Conservation (phyloP, 2,797 vertebrate species). For the Typhlichthys subterraneus region DNA sequence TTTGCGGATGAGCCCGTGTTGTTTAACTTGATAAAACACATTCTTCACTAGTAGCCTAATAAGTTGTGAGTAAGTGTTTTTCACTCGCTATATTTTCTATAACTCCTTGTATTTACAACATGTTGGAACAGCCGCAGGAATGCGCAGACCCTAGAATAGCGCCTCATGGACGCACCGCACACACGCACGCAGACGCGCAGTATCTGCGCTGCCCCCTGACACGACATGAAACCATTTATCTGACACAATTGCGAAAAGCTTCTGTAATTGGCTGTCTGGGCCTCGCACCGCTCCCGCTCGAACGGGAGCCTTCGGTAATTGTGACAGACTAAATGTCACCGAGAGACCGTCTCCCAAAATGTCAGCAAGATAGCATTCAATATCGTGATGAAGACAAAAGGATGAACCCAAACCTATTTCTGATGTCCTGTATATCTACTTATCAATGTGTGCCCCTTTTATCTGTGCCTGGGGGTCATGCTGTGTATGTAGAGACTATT, state of each 20-base stretch:
- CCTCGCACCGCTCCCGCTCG: conserved; percentile 2
- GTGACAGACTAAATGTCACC: conserved; percentile 68
- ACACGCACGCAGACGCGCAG: conserved; percentile 7
- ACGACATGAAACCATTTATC: conserved; percentile 34
- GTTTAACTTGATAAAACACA: conserved; percentile 53
- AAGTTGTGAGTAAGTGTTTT: conserved; percentile 23
- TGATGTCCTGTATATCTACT: conserved; percentile 46
- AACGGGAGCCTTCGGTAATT: conserved; percentile 46
- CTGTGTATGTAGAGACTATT: conserved; percentile 32
- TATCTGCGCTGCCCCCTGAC: conserved; percentile 36
- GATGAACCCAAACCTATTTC: conserved; percentile 49
- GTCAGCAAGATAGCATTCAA: conserved; percentile 67
- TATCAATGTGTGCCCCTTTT: conserved; percentile 41
- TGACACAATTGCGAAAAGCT: conserved; percentile 22
- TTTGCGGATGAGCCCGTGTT: conserved; percentile 48
- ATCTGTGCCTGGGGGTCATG: conserved; percentile 33
- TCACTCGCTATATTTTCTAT: conserved; percentile 61
- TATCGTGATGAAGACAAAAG: conserved; percentile 62
- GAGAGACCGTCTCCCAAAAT: conserved; percentile 55
- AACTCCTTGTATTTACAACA: conserved; percentile 83
- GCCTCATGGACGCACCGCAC: conserved; percentile 18
- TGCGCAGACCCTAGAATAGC: conserved; percentile 77
- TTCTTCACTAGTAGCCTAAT: conserved; percentile 38
- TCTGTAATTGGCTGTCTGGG: conserved; percentile 57
- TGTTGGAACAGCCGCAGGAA: conserved; percentile 95